phyloP scores from a whole-genome alignment of 2,888 invertebrate genomes.

The Ochropacha duplaris region DNA sequence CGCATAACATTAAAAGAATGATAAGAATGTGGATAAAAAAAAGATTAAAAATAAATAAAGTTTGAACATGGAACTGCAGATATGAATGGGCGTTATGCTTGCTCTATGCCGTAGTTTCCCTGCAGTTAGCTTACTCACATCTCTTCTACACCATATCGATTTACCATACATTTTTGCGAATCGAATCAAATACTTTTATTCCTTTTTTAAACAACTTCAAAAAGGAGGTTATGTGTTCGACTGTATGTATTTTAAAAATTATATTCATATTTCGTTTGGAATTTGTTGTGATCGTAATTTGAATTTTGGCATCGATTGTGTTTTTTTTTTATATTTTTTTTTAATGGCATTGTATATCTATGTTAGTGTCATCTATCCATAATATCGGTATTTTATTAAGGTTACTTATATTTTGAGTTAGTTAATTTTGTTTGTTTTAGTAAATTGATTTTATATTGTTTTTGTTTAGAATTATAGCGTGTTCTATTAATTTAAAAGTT shows the following conservation, averaged over 20 bases:
- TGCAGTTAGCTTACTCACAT: conserved; percentile 72
- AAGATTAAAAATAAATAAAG: conserved; percentile 32
- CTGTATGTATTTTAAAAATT: too few relatives aligned
- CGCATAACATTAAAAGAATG: neutral
- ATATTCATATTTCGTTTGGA: neutral
- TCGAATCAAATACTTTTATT: conserved; percentile 16
- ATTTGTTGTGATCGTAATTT: neutral
- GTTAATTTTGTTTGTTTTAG: too few relatives aligned
- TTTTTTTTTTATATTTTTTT: too few relatives aligned
- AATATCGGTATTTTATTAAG: neutral
- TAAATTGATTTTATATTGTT: too few relatives aligned
- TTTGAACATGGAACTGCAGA: conserved; percentile 63
- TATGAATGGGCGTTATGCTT: conserved; percentile 71
- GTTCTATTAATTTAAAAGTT: neutral
- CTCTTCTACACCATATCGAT: conserved; percentile 76
- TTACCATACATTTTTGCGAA: conserved; percentile 37
- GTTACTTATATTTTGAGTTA: too few relatives aligned
- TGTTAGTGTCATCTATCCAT: too few relatives aligned
- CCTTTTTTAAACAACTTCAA: neutral
- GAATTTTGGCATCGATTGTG: neutral
- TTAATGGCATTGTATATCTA: too few relatives aligned
- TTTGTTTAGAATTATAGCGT: too few relatives aligned
- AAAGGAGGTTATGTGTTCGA: too few relatives aligned
- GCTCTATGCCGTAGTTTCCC: conserved; percentile 75
- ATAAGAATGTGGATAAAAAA: neutral